Evolutionary conservation across 2,797 vertebrate genomes (phyloP), one percentile per base, ranked within the genome.

Genomic region (Coregonus sp.): DNA sequence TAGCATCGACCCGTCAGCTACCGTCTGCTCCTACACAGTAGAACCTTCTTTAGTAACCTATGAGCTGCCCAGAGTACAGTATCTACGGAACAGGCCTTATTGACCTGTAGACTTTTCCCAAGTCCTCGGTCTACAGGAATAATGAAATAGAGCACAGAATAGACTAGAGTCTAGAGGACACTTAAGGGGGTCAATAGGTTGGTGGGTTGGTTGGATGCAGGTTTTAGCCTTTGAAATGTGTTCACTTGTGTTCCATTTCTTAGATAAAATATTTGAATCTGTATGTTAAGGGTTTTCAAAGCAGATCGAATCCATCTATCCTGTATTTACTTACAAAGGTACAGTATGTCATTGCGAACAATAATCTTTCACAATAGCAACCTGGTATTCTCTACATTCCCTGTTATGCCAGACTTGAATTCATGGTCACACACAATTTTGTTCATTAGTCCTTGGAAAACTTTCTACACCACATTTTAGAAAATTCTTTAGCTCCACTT

Each of bases 31-130:
- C 69, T 14, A 4, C 88, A 92, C 90, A 93, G 92, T 90, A 81
- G 47, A 51, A 87, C 88, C 86, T 86, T 18, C 89, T 93, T 92
- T 92, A 92, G 91, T 91, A 93, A 92, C 88, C 90, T 80, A 56
- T 82, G 84, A 75, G 82, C 85, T 81, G 76, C 83, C 86, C 79
- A 83, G 75, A 20, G 85, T 40, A 77, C 77, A 20, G 85, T 40
- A 77, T 78, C 83, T 75, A 12, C 31, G 5, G 81, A 80, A 82
- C 81, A 88, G 84, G 75, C 70, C 51, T 79, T 91, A 93, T 92
- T 92, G 91, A 92, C 92, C 86, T 83, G 85, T 85, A 91, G 90
- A 89, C 87, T 88, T 91, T 90, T 91, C 86, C 85, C 84, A 85
- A 88, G 88, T 84, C 86, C 82, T 84, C 47, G 65, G 51, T 50